Conservation (phyloP, 1,140 invertebrate genomes). For the Musca domestica region DNA sequence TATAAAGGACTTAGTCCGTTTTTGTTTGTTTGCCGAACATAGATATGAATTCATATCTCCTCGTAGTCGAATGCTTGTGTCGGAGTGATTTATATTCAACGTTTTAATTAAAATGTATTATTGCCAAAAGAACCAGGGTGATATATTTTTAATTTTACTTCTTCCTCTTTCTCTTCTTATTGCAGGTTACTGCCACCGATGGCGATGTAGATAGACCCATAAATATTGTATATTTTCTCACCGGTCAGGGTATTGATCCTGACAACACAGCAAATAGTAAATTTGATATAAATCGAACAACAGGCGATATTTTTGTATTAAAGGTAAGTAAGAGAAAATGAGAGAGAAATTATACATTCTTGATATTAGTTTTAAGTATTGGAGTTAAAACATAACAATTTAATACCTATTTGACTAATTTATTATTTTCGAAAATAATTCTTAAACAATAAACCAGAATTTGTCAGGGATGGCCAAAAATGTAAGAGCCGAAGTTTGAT, state of each 20-base stretch:
- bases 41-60: neutral
- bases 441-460: no score
- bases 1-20: no score
- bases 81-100: slow-evolving; percentile 28
- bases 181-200: slow-evolving; percentile 59
- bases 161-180: slow-evolving; percentile 56
- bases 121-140: neutral
- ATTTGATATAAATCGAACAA: slow-evolving; percentile 68
- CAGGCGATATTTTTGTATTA: slow-evolving; percentile 65
- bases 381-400: no score
- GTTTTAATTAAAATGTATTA: slow-evolving; percentile 26
- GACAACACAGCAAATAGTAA: slow-evolving; percentile 65
- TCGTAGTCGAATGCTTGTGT: slow-evolving; percentile 20
- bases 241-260: slow-evolving; percentile 68
- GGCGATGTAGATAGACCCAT: slow-evolving; percentile 66
- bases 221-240: slow-evolving; percentile 70
- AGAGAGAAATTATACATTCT: no score
- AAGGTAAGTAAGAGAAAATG: slow-evolving; percentile 55
- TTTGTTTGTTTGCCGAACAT: neutral
- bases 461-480: no score
- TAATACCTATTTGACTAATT: no score
- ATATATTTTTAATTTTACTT: slow-evolving; percentile 26
- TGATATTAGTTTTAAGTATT: no score
- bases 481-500: no score
- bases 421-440: no score